phyloP scores from a whole-genome alignment of 2,888 invertebrate genomes.

The Cataglyphis altisquamis region DNA sequence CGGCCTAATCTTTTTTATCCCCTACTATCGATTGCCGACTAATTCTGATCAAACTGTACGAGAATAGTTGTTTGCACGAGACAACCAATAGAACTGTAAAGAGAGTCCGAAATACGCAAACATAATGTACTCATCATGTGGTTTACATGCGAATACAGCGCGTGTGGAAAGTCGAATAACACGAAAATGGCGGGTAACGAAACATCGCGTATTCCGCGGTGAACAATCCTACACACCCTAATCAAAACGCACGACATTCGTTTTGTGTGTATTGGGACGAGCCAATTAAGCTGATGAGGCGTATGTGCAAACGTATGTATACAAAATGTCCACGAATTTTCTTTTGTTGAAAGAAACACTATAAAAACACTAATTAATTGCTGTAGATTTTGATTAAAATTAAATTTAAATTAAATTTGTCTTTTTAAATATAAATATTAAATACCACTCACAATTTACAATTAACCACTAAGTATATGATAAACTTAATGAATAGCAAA shows the following conservation, averaged over 20 bases:
- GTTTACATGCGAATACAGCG: constrained; percentile 62
- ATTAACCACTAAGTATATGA: not conserved
- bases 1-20: constrained; percentile 10
- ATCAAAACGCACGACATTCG: constrained; percentile 41
- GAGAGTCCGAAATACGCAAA: constrained; percentile 28
- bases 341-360: not conserved
- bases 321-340: not conserved
- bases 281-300: constrained; percentile 70
- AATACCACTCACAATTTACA: not conserved
- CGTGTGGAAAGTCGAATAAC: constrained; percentile 50
- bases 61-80: not conserved
- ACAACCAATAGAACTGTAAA: constrained; percentile 1
- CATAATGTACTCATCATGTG: constrained; percentile 35
- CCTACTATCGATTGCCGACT: constrained; percentile 32
- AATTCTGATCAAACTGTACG: constrained; percentile 28
- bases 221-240: constrained; percentile 30
- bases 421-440: not conserved
- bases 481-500: not conserved
- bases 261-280: constrained; percentile 39
- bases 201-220: constrained; percentile 63
- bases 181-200: constrained; percentile 64
- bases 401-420: constrained; percentile 11
- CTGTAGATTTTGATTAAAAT: constrained; percentile 5
- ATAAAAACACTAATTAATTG: constrained; percentile 2
- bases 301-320: constrained; percentile 44